Evolutionary conservation across 2,797 vertebrate species (phyloP).

Genomic region (Epinephelus coioides): DNA sequence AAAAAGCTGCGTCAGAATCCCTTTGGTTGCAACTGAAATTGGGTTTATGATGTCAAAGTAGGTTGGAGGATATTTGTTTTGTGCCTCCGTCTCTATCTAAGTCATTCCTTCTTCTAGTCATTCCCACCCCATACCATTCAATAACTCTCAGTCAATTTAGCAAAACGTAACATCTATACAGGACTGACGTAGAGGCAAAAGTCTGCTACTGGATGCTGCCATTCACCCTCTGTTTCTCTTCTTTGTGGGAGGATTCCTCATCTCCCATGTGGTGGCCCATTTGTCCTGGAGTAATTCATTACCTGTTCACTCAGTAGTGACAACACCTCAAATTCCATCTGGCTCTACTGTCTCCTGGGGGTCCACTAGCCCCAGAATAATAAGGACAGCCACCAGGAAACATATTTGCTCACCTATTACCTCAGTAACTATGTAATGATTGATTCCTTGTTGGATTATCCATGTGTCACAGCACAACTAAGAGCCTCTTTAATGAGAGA

Average conservation of each 20-base stretch:
- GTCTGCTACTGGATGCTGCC: constrained; percentile 46
- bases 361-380: constrained; percentile 70
- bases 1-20: constrained; percentile 40
- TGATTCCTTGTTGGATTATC: constrained; percentile 84
- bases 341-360: constrained; percentile 75
- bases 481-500: constrained; percentile 74
- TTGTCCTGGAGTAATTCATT: constrained; percentile 87
- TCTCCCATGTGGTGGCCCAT: constrained; percentile 80
- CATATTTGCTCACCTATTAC: constrained; percentile 84
- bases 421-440: constrained; percentile 82
- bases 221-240: constrained; percentile 51
- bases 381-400: constrained; percentile 80
- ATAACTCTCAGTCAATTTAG: constrained; percentile 3
- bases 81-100: constrained; percentile 13
- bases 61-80: constrained; percentile 25
- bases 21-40: constrained; percentile 29
- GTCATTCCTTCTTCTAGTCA: constrained; percentile 9
- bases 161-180: neutral
- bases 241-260: constrained; percentile 67
- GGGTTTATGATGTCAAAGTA: constrained; percentile 11
- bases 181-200: constrained; percentile 25
- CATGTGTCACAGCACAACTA: constrained; percentile 75
- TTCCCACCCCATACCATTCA: neutral
- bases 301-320: constrained; percentile 83
- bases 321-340: constrained; percentile 86